phyloP scores from a whole-genome alignment of 2,113 vertebrate species.

The Chlorodrepanis virens region DNA sequence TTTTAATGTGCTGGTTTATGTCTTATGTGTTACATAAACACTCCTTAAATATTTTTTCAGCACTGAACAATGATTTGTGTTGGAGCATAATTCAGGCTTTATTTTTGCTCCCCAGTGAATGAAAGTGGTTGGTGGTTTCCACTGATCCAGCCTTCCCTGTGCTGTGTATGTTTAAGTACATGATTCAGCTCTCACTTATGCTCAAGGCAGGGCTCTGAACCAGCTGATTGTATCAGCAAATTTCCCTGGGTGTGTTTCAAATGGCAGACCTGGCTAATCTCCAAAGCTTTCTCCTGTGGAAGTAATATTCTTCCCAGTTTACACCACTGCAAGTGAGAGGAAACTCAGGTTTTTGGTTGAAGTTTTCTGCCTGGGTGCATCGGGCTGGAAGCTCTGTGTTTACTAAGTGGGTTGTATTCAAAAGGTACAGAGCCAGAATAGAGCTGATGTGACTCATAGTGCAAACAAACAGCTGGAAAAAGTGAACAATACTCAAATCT shows the following conservation, averaged over 20 bases:
- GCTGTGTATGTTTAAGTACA: background rate
- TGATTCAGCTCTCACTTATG: conserved; percentile 26
- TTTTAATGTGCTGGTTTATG: background rate
- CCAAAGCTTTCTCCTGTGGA: background rate
- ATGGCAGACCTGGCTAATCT: background rate
- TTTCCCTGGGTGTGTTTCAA: conserved; percentile 13
- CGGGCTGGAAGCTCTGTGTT: background rate
- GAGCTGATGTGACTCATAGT: conserved; percentile 47
- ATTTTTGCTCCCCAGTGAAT: background rate
- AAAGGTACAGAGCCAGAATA: conserved; percentile 22
- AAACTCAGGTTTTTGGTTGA: background rate
- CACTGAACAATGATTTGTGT: background rate
- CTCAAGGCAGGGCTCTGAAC: conserved; percentile 10
- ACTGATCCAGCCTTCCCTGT: background rate
- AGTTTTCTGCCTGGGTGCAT: background rate
- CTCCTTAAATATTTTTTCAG: background rate
- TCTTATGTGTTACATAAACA: background rate
- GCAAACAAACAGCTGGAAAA: conserved; percentile 56
- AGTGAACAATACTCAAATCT: conserved; percentile 15
- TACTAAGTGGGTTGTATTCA: background rate
- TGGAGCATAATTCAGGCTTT: background rate
- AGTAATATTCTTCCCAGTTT: background rate
- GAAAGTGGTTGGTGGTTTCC: background rate
- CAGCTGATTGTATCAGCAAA: conserved; percentile 29
- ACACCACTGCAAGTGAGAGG: background rate